Evolutionary conservation across 2,888 invertebrate species (phyloP).

Genomic region (Agelastica alni): DNA sequence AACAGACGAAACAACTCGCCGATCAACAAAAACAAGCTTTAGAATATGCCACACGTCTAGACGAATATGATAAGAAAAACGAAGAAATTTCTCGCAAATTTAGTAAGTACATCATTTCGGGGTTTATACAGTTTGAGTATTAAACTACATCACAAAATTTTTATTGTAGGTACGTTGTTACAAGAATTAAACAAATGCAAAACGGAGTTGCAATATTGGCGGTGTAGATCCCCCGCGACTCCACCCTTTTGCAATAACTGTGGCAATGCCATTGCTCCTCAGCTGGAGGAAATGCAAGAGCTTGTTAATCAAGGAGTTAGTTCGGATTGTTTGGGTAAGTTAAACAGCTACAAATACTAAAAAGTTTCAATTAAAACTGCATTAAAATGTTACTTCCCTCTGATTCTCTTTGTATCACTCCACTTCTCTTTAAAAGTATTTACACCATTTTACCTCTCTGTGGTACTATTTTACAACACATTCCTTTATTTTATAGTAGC

Average conservation of each 20-base stretch:
- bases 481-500: too few relatives aligned
- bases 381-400: too few relatives aligned
- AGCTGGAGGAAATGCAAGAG: slow-evolving; percentile 64
- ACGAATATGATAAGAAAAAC: slow-evolving; percentile 89
- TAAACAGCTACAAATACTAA: too few relatives aligned
- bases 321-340: slow-evolving; percentile 58
- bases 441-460: too few relatives aligned
- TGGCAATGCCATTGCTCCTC: slow-evolving; percentile 64
- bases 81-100: slow-evolving; percentile 89
- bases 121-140: too few relatives aligned
- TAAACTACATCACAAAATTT: too few relatives aligned
- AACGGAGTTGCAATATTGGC: slow-evolving; percentile 89
- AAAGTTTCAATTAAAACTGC: too few relatives aligned
- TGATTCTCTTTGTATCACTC: too few relatives aligned
- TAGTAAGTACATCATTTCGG: slow-evolving; percentile 55
- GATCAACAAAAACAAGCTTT: slow-evolving; percentile 77
- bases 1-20: slow-evolving; percentile 73
- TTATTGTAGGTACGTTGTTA: slow-evolving; percentile 64
- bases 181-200: slow-evolving; percentile 91
- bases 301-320: slow-evolving; percentile 47
- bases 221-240: slow-evolving; percentile 82
- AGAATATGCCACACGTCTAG: slow-evolving; percentile 82
- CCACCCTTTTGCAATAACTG: slow-evolving; percentile 72
- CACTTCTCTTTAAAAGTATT: too few relatives aligned
- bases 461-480: too few relatives aligned